Conservation (phyloP, 2,113 vertebrate species). For the Daubentonia madagascariensis region DNA sequence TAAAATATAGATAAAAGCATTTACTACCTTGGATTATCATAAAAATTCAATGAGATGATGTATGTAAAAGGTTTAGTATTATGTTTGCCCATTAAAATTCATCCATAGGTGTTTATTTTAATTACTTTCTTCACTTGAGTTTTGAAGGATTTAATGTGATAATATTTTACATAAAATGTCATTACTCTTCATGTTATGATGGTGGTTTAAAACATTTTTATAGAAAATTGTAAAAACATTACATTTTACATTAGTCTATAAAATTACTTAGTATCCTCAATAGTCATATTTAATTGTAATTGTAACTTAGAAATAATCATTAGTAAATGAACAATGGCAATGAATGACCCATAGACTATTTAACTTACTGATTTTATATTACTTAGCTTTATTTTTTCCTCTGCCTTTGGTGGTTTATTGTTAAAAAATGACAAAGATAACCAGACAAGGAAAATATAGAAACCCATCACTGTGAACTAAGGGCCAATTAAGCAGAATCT, state of each 20-base stretch:
- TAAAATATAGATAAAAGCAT: neutral
- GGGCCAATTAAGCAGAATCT: neutral
- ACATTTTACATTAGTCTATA: neutral
- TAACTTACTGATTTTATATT: neutral
- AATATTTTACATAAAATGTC: slow-evolving; percentile 1
- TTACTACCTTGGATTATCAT: neutral
- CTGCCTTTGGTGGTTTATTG: neutral
- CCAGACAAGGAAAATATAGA: neutral
- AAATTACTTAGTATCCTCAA: neutral
- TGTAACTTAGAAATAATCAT: neutral
- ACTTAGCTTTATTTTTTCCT: neutral
- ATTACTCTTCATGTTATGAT: neutral
- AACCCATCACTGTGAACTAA: neutral
- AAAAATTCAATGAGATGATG: neutral
- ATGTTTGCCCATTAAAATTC: neutral
- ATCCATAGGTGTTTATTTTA: neutral
- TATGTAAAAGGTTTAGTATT: neutral
- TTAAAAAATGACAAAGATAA: neutral
- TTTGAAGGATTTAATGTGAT: neutral
- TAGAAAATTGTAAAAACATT: neutral
- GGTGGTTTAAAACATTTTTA: neutral
- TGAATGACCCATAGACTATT: neutral
- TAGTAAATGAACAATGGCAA: neutral
- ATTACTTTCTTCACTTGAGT: neutral
- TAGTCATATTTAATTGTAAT: neutral